phyloP scores from a whole-genome alignment of 2,888 invertebrate genomes.

The Erpobdella octoculata region DNA sequence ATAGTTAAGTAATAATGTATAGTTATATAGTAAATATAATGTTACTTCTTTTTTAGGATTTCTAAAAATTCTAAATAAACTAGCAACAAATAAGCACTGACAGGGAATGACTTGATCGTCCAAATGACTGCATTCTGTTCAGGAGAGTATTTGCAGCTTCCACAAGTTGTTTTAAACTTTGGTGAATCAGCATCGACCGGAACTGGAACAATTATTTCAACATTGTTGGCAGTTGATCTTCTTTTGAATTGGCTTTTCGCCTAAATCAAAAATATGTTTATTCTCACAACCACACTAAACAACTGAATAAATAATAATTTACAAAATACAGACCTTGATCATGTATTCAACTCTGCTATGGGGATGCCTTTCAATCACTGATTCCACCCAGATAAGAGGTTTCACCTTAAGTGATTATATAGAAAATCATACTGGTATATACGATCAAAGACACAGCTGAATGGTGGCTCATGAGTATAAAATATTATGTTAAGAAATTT shows the following conservation, averaged over 20 bases:
- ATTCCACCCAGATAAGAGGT: slow-evolving; percentile 96
- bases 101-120: slow-evolving; percentile 91
- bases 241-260: slow-evolving; percentile 90
- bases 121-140: slow-evolving; percentile 93
- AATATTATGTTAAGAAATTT: too few species aligned
- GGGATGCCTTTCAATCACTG: slow-evolving; percentile 90
- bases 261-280: slow-evolving; percentile 46
- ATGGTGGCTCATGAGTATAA: too few species aligned
- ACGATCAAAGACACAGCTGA: too few species aligned
- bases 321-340: slow-evolving; percentile 64
- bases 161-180: slow-evolving; percentile 93
- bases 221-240: slow-evolving; percentile 94
- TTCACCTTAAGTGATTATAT: slow-evolving; percentile 59
- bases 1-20: background rate
- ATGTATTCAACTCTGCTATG: slow-evolving; percentile 96
- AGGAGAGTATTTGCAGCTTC: slow-evolving; percentile 91
- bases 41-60: background rate
- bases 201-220: slow-evolving; percentile 68
- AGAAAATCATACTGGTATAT: too few species aligned
- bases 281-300: background rate
- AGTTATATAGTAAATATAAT: background rate
- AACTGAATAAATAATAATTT: background rate
- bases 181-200: slow-evolving; percentile 85
- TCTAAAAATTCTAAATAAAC: background rate
- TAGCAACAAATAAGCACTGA: slow-evolving; percentile 41